Percentiles rank a stretch among this genome's conserved stretches.
These are phyloP conservation scores for Macrotrachela quadricornifera DNA, from an alignment of 1,140 invertebrate species.

Conservation along the genomic window DNA sequence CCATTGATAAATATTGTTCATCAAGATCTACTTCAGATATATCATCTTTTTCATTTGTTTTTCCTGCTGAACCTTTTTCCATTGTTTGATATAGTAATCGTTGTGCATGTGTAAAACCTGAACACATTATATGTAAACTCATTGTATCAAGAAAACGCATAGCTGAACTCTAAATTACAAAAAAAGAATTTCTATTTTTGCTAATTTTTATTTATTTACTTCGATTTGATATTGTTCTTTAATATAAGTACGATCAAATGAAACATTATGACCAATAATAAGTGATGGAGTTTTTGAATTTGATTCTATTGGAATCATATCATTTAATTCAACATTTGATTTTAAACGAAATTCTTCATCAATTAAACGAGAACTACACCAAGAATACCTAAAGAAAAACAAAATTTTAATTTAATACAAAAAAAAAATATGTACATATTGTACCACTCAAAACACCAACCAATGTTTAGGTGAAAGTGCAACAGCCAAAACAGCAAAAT, in stretches of 20 bases:
- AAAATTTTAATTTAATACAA: no score
- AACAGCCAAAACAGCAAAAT: slow-evolving; percentile 65
- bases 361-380: slow-evolving; percentile 36
- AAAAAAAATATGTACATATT: no score
- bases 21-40: slow-evolving; percentile 11
- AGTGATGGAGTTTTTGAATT: slow-evolving; percentile 32
- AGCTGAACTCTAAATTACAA: slow-evolving; percentile 36
- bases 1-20: not conserved
- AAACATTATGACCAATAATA: slow-evolving; percentile 85
- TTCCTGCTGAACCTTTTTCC: slow-evolving; percentile 4
- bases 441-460: slow-evolving; percentile 25
- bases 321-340: slow-evolving; percentile 31
- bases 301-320: slow-evolving; percentile 67
- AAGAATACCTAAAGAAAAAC: slow-evolving; percentile 42
- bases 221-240: slow-evolving; percentile 81
- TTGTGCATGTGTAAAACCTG: slow-evolving; percentile 83
- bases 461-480: slow-evolving; percentile 61
- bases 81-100: slow-evolving; percentile 47
- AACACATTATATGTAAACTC: slow-evolving; percentile 79
- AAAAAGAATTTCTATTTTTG: slow-evolving; percentile 24
- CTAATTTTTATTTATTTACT: slow-evolving; percentile 9
- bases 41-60: not conserved
- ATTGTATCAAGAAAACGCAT: slow-evolving; percentile 84
- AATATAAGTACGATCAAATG: slow-evolving; percentile 69
- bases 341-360: slow-evolving; percentile 20